Base-by-base conservation (phyloP, 2,797 vertebrate species). In the Clamator glandarius region DNA sequence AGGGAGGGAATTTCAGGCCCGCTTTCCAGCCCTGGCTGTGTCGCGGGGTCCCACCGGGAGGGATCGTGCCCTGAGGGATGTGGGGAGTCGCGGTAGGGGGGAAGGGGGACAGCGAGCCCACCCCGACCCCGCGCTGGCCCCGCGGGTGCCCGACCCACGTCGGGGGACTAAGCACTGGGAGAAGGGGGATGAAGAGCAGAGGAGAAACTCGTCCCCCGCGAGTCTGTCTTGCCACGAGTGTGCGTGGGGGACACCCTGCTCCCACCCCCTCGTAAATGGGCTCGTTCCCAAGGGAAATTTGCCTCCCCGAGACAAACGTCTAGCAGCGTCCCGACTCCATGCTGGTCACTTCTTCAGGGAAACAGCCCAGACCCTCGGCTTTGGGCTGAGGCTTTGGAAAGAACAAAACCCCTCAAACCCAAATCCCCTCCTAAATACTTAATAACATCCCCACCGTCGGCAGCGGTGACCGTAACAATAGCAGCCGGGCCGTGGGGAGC, bases 1-100 rank as follows among this genome's bases (percentile, higher is more conserved):
- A 73, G n/a, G 3, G 11, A 76, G 46, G 8, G 18, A 67, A 31
- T 72, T 80, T 52, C 52, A 75, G 89, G 77, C 42, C 88, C 55
- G 1, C 50, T 85, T 79, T 79, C 41, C 70, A 80, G 25, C 33
- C 52, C 15, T 8, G 3, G 5, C 15, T 33, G 20, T 36, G 24
- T 10, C 2, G 12, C 8, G 25, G 23, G 3, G 11, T 84, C 7
- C 44, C 6, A 1, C 5, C 4, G 7, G 15, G 5, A 15, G 12
- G 16, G 10, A 79, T 39, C 12, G 11, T 54, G 12, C 26, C 18
- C 10, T 16, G 25, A 5, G 12, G 51, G 20, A 13, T 41, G 8
- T 25, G 17, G 51, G 36, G 26, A 14, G 11, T 42, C 11, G 24
- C 25, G 5, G 18, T 16, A 46, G 36, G 15, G n/a, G 18, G 8